Evolutionary conservation across 2,888 invertebrate species (phyloP), one percentile per base, ranked within the genome.

Genomic region (Scelioninae gen. 1): DNA sequence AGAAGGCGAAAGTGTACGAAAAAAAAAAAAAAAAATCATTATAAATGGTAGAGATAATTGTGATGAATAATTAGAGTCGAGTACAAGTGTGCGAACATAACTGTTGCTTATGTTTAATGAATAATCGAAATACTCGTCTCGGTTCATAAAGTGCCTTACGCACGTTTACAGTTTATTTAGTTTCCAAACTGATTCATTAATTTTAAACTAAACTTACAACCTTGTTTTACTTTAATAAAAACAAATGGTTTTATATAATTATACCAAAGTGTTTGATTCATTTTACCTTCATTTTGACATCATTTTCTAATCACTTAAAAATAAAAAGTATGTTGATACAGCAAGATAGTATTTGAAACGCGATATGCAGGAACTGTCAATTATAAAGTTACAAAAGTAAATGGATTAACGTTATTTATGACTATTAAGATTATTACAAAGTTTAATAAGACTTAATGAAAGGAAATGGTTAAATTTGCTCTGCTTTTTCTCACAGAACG

Each of bases 391-490:
- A 53, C 38, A 40, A 53, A 38, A 53, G 7, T 40, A 29, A 66
- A 38, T 29, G 40, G 7, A 51, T 63, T n/a, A 63, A 47, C 63
- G 63, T 63, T 63, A 29, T 49, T 29, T 49, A 51, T 65, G 51
- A 49, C 49, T 65, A 65, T 51, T 51, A 65, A 49, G 65, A 40
- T 38, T 65, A 65, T 45, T 49, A 32, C 13, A 51, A 65, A 65
- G 38, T 51, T 51, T 40, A 49, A 49, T 47, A 47, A 16, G 3
- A 34, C 34, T 15, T 23, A n/a, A n/a, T n/a, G n/a, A n/a, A 11
- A 32, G 6, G 38, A 56, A 71, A 71, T 71, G 69, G 69, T 71
- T 71, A 71, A 71, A 60, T 40, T 71, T 60, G 51, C 71, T 60
- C 13, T 51, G 47, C 34, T 71, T 60, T 40, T 71, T 60, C 49